A percentile compares a stretch with the other conserved stretches of the same genome.
Evolutionary conservation across 2,888 invertebrate genomes (phyloP).

Genomic region (Saturnia pavonia): DNA sequence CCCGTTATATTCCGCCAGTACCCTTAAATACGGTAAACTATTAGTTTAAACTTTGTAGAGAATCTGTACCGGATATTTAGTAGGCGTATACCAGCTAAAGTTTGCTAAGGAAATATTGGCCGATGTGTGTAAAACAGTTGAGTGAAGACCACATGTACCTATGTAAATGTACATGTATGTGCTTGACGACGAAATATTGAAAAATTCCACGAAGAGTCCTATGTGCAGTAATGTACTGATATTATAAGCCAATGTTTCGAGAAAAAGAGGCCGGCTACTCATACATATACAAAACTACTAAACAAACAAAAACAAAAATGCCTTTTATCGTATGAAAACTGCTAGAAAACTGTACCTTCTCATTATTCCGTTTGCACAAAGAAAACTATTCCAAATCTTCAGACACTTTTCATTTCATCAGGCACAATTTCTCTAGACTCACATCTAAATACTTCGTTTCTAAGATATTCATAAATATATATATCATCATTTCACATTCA

Average conservation of each 20-base stretch:
- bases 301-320: too few species aligned
- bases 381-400: too few species aligned
- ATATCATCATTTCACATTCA: too few species aligned
- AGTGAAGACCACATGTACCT: not conserved
- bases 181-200: too few species aligned
- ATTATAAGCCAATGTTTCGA: not conserved
- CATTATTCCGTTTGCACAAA: too few species aligned
- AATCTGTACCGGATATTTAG: not conserved
- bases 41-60: constrained; percentile 14
- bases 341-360: too few species aligned
- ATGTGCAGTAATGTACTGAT: not conserved
- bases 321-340: not conserved
- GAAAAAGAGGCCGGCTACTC: not conserved
- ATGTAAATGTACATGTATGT: not conserved
- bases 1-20: not conserved
- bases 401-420: too few species aligned
- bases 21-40: constrained; percentile 18
- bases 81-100: not conserved
- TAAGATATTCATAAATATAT: too few species aligned
- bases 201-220: not conserved
- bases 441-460: too few species aligned
- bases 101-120: not conserved
- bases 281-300: too few species aligned
- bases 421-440: too few species aligned
- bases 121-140: not conserved